Conservation (phyloP, 1,140 invertebrate species). For the Notospermus geniculatus region DNA sequence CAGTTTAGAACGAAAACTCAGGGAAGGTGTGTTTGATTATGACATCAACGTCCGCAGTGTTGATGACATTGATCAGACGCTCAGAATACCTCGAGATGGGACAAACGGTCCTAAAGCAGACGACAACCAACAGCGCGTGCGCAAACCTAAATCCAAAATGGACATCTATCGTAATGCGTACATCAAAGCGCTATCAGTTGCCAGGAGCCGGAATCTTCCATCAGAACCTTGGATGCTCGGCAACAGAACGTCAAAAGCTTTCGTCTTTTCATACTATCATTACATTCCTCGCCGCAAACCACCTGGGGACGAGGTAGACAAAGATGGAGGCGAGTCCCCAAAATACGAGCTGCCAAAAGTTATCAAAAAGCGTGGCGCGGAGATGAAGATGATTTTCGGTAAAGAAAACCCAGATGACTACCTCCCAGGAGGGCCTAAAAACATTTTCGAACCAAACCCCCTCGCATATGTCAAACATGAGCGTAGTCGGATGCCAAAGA, state of each 20-base stretch:
- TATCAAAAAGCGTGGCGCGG: not conserved
- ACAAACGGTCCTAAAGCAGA: not conserved
- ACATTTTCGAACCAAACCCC: not conserved
- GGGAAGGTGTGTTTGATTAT: too few species aligned
- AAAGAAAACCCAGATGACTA: constrained; percentile 5
- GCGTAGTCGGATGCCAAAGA: too few species aligned
- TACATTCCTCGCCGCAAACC: not conserved
- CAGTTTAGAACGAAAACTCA: not conserved
- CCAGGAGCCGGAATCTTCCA: not conserved
- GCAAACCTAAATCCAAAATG: not conserved
- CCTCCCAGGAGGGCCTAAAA: constrained; percentile 1
- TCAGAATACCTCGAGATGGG: not conserved
- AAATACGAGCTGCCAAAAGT: not conserved
- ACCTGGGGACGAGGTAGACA: not conserved
- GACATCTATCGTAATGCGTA: not conserved
- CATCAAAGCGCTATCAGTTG: constrained; percentile 9
- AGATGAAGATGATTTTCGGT: constrained; percentile 2
- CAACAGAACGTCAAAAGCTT: not conserved
- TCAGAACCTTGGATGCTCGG: constrained; percentile 1
- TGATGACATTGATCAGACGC: not conserved
- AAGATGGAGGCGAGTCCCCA: not conserved
- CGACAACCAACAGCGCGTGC: not conserved
- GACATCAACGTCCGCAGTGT: too few species aligned
- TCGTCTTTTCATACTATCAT: not conserved
- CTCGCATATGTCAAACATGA: too few species aligned